Evolutionary conservation across 2,113 vertebrate species (phyloP).

Genomic region (Perccottus glenii): DNA sequence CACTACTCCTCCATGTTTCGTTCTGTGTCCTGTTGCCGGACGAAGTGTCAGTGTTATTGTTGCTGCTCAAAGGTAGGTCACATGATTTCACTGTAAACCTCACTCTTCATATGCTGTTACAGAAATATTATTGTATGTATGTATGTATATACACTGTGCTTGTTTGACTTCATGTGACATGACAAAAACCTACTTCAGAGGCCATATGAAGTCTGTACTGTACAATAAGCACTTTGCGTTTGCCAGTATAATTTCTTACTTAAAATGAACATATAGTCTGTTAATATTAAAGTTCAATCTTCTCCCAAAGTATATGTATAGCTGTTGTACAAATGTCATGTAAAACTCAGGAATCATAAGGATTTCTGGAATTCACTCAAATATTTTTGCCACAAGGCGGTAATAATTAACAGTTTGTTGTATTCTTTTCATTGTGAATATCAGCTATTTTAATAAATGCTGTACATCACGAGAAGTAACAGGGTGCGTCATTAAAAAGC

Average conservation of each 20-base stretch:
- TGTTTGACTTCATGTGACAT: conserved; percentile 33
- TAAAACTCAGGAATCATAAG: conserved; percentile 53
- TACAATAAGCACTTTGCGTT: conserved; percentile 73
- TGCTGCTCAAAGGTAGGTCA: conserved; percentile 53
- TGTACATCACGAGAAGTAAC: conserved; percentile 41
- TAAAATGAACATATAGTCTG: conserved; percentile 33
- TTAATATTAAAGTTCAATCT: conserved; percentile 20
- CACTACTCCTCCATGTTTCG: conserved; percentile 10
- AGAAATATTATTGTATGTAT: conserved; percentile 29
- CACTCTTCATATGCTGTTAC: conserved; percentile 43
- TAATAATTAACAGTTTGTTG: conserved; percentile 17
- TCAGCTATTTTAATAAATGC: conserved; percentile 45
- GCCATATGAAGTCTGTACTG: conserved; percentile 72
- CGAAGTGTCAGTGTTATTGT: conserved; percentile 45
- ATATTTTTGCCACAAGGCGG: conserved; percentile 41
- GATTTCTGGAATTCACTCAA: conserved; percentile 57
- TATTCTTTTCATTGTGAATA: conserved; percentile 37
- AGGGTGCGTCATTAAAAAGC: conserved; percentile 29
- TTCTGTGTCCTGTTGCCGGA: conserved; percentile 17
- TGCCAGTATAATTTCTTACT: conserved; percentile 62
- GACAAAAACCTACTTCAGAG: conserved; percentile 50
- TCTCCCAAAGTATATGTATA: conserved; percentile 28
- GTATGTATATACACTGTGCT: conserved; percentile 35
- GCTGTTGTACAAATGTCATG: conserved; percentile 46
- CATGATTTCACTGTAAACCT: conserved; percentile 55